Percentiles rank a stretch among this genome's conserved stretches.
These are phyloP conservation scores for Enhydra lutris DNA, from an alignment of 2,113 vertebrate genomes.

Conservation along the genomic window DNA sequence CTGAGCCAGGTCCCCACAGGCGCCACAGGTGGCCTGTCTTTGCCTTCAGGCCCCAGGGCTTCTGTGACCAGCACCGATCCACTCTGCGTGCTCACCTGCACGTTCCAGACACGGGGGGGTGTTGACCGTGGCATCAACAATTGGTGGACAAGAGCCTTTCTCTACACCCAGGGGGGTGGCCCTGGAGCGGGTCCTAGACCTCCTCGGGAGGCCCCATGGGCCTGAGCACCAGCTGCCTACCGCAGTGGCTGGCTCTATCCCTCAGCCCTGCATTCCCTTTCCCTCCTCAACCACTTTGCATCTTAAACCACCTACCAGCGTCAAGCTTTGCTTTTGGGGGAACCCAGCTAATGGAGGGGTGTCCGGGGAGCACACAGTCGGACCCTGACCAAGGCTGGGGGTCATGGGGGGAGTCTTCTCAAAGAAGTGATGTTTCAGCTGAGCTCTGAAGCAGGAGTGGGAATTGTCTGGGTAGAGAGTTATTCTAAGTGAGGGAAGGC, in stretches of 20 bases:
- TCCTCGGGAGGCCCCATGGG: accelerated
- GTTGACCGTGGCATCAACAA: accelerated
- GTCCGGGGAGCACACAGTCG: too few relatives aligned
- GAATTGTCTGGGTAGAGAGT: background rate
- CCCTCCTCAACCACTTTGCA: background rate
- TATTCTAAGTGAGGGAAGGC: background rate
- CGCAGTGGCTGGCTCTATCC: accelerated
- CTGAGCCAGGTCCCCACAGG: background rate
- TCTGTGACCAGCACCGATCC: background rate
- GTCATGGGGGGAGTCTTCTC: background rate
- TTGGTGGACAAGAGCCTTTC: background rate
- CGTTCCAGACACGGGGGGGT: too few relatives aligned
- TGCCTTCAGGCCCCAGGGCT: background rate
- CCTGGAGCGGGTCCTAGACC: background rate
- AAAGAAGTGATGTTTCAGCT: too few relatives aligned
- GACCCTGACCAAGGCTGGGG: background rate
- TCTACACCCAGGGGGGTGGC: accelerated
- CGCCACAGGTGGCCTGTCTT: background rate
- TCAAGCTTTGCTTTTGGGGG: background rate
- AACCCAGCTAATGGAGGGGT: accelerated
- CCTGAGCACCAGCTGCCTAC: too few relatives aligned
- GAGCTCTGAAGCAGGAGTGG: background rate
- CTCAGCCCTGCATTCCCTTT: background rate
- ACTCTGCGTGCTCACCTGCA: background rate
- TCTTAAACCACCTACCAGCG: background rate